A percentile compares a stretch with the other conserved stretches of the same genome.
phyloP scores from a whole-genome alignment of 64 coral and sea anemone genomes.

The Actinia equina region DNA sequence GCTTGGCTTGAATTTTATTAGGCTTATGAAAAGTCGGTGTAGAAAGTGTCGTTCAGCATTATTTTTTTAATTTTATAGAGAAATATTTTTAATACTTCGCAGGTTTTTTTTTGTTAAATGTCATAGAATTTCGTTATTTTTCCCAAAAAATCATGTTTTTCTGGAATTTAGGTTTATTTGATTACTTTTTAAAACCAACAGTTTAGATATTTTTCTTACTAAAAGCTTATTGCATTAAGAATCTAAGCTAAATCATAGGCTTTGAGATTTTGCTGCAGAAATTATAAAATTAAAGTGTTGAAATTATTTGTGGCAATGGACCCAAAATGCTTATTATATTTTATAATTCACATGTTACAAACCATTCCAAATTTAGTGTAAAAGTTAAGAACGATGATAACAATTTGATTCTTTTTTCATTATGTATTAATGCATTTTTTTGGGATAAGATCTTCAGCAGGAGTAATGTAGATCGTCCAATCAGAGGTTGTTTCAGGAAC shows the following conservation, averaged over 20 bases:
- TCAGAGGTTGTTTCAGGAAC: neutral
- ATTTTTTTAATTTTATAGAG: neutral
- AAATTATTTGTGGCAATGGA: too few species aligned
- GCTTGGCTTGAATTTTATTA: neutral
- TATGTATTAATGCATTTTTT: neutral
- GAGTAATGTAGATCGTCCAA: neutral
- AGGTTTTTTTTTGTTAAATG: neutral
- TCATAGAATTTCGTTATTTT: neutral
- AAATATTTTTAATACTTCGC: neutral
- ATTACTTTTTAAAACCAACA: neutral
- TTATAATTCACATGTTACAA: too few species aligned
- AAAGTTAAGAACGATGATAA: too few species aligned
- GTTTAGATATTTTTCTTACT: neutral
- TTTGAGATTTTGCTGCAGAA: neutral
- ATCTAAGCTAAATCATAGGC: neutral
- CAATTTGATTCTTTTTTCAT: neutral
- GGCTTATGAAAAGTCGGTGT: neutral
- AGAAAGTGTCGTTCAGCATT: neutral
- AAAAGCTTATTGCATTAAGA: neutral
- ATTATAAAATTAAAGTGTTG: too few species aligned
- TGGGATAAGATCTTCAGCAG: neutral
- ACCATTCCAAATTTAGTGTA: too few species aligned
- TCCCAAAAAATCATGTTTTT: neutral
- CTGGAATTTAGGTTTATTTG: neutral
- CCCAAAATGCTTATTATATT: too few species aligned